Conservation (phyloP, 92 coral and sea anemone species). For the Paragorgia papillata region DNA sequence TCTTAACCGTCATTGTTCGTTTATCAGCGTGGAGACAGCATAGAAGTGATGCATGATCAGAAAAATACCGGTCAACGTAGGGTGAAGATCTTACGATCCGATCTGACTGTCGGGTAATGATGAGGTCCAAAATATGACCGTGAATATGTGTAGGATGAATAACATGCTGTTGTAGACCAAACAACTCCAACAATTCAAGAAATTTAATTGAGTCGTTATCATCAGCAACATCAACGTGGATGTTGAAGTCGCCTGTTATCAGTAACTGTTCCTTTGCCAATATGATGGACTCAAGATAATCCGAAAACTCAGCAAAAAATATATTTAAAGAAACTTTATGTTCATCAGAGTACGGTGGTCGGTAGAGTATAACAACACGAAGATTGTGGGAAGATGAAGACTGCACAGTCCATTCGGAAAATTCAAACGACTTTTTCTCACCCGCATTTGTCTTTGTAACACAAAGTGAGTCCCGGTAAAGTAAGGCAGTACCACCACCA, state of each 20-base stretch:
- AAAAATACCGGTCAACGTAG: conserved; percentile 40
- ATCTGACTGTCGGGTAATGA: conserved; percentile 42
- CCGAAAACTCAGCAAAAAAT: conserved; percentile 26
- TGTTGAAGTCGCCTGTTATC: conserved; percentile 41
- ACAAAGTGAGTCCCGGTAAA: neutral
- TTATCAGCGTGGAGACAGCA: conserved; percentile 49
- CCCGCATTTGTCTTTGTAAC: conserved; percentile 9
- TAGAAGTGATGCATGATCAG: conserved; percentile 53
- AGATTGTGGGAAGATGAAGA: neutral
- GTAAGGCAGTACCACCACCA: conserved; percentile 49
- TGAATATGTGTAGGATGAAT: neutral
- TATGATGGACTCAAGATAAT: conserved; percentile 2
- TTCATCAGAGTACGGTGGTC: conserved; percentile 38
- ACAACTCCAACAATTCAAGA: conserved; percentile 32
- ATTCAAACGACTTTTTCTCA: conserved; percentile 27
- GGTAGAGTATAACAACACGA: conserved; percentile 33
- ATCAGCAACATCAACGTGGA: neutral
- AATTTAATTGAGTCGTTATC: conserved; percentile 14
- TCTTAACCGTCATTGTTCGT: conserved; percentile 48
- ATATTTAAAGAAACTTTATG: conserved; percentile 39
- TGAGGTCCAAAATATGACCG: conserved; percentile 45
- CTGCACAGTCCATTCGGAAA: conserved; percentile 26
- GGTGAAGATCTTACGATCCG: conserved; percentile 10
- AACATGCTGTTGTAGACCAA: conserved; percentile 34
- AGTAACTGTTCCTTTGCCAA: conserved; percentile 46